Base-by-base conservation (phyloP, 2,888 invertebrate genomes). In the Latrodectus elegans region DNA sequence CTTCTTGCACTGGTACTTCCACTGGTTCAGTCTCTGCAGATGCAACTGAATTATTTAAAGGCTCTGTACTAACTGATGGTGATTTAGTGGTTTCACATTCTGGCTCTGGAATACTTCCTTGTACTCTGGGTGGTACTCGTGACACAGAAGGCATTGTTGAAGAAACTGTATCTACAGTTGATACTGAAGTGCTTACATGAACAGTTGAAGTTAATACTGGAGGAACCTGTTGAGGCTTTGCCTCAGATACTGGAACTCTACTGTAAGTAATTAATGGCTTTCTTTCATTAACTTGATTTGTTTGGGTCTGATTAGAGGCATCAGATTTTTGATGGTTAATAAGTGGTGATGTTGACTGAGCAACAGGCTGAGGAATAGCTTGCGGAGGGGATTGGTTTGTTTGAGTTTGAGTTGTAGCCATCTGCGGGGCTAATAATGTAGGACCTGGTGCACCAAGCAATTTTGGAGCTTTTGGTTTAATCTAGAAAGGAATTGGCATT, bases 231-330 rank as follows among this genome's bases (percentile, higher is more conserved):
- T 88, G 87, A 1, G 87, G 83, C 55, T 83, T 88, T 6, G 53
- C 64, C 15, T 52, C 80, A 49, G 60, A 60, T 15, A 60, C 60
- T 15, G 60, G n/a, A 38, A 38, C 38, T n/a, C n/a, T 60, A 60
- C 60, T 60, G 60, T 60, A 15, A 60, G n/a, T n/a, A 60, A n/a
- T 12, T 60, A 60, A 60, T 15, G 12, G n/a, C 11, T 60, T 60
- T 60, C n/a, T 60, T 12, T 60, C 60, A 60, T 80, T 79, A 10
- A 26, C 70, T 70, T 68, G 85, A 38, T 75, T 72, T 17, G 89
- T 75, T 49, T 89, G 87, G 11, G 90, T 90, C 67, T 90, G 90
- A 77, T 90, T 90, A 1, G 89, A 88, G n/a, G 90, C 90, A 78
- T 90, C 90, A 1, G 90, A 89, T 88, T 90, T 90, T 67, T 89